Percentiles rank a stretch among this genome's conserved stretches.
Conservation (phyloP, 2,888 invertebrate genomes). For the Sinopyrophorus schimmeli region DNA sequence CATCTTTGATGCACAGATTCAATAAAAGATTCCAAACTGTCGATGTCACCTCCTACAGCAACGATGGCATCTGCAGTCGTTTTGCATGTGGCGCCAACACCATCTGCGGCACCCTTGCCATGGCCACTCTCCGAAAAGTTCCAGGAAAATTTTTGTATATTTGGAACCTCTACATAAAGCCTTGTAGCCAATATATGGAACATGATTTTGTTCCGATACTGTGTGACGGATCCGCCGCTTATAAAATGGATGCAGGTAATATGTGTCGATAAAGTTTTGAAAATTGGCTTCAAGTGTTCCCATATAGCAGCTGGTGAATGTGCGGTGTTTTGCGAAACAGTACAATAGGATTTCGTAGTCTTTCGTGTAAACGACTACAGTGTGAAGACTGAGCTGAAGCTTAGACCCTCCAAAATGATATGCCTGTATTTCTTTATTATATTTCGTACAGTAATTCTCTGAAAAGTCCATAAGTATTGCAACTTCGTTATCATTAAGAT, state of each 20-base stretch:
- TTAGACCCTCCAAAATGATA: slow-evolving; percentile 37
- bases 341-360: neutral
- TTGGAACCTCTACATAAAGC: slow-evolving; percentile 26
- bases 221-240: neutral
- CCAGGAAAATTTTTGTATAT: slow-evolving; percentile 36
- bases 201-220: neutral
- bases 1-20: too few relatives aligned
- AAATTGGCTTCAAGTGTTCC: neutral
- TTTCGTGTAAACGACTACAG: neutral
- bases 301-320: slow-evolving; percentile 41
- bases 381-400: slow-evolving; percentile 25
- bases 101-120: slow-evolving; percentile 46
- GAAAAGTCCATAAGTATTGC: slow-evolving; percentile 33
- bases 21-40: slow-evolving; percentile 34
- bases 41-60: slow-evolving; percentile 40
- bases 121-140: slow-evolving; percentile 44
- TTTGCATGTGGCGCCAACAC: slow-evolving; percentile 43
- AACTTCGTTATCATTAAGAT: slow-evolving; percentile 24
- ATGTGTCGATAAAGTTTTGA: neutral
- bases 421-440: slow-evolving; percentile 31
- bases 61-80: slow-evolving; percentile 42
- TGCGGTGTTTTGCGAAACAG: neutral
- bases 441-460: slow-evolving; percentile 33
- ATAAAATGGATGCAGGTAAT: neutral
- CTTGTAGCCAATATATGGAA: slow-evolving; percentile 38